Percentiles rank a stretch among this genome's conserved stretches.
phyloP scores from a whole-genome alignment of 1,140 invertebrate species.

The Babylonia areolata region DNA sequence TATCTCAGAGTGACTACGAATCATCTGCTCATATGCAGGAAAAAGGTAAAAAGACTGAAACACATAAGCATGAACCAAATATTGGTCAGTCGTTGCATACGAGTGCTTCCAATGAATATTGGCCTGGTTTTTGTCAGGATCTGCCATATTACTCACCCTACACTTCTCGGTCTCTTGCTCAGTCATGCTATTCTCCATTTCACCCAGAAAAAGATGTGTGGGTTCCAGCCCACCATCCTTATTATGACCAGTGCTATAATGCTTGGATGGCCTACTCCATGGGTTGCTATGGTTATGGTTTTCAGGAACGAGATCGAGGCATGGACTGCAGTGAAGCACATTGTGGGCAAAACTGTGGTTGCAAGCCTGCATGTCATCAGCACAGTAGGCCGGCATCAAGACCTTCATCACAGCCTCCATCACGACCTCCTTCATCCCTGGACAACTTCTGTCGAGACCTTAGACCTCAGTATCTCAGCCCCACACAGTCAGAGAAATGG shows the following conservation, averaged over 20 bases:
- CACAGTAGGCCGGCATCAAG: not conserved
- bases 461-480: not conserved
- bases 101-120: not conserved
- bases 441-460: not conserved
- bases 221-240: not conserved
- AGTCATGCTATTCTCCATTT: not conserved
- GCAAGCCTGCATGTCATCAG: not conserved
- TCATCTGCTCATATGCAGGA: not conserved
- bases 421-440: not conserved
- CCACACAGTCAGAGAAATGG: not conserved
- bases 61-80: not conserved
- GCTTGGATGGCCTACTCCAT: conserved; percentile 16
- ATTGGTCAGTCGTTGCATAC: not conserved
- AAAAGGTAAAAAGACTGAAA: not conserved
- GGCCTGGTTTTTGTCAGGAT: not conserved
- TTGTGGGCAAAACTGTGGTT: not conserved
- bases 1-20: conserved; percentile 20
- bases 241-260: conserved; percentile 7
- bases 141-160: not conserved
- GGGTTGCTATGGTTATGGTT: conserved; percentile 27
- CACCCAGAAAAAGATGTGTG: not conserved
- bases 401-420: not conserved
- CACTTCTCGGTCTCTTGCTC: not conserved
- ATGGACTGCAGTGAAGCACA: not conserved
- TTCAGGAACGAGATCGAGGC: conserved; percentile 2